phyloP scores from a whole-genome alignment of 2,888 invertebrate species.

The Drosophila anomalata region DNA sequence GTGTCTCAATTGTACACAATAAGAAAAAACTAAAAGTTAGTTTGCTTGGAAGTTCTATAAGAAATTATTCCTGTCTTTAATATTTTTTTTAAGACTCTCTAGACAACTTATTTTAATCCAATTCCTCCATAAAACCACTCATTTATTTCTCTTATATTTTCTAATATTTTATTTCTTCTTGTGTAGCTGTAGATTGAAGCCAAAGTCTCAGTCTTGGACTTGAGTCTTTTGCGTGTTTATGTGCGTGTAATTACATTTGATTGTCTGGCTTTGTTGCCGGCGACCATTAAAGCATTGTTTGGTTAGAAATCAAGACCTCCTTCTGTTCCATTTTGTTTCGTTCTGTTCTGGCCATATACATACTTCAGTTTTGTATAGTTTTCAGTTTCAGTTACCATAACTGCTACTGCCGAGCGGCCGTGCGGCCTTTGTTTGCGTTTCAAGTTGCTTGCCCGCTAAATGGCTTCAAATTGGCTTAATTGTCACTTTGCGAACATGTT shows the following conservation, averaged over 20 bases:
- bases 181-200: conserved; percentile 1
- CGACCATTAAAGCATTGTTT: conserved; percentile 60
- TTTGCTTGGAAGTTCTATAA: too few relatives aligned
- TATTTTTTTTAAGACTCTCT: not conserved
- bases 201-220: conserved; percentile 26
- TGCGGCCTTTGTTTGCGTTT: conserved; percentile 29
- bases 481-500: conserved; percentile 74
- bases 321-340: conserved; percentile 25
- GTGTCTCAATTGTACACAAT: conserved; percentile 38
- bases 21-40: not conserved
- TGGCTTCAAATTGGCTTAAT: conserved; percentile 74
- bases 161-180: not conserved
- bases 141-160: not conserved
- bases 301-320: conserved; percentile 48
- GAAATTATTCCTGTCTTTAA: too few relatives aligned
- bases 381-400: conserved; percentile 21
- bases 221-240: conserved; percentile 70
- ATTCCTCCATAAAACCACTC: not conserved
- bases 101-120: not conserved
- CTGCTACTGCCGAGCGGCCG: not conserved
- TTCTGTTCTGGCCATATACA: conserved; percentile 7
- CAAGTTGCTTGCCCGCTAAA: conserved; percentile 44
- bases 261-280: conserved; percentile 58
- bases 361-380: conserved; percentile 4
- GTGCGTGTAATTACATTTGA: conserved; percentile 78